Base-by-base conservation (phyloP, 92 coral and sea anemone species). In the Phymanthus crucifer region DNA sequence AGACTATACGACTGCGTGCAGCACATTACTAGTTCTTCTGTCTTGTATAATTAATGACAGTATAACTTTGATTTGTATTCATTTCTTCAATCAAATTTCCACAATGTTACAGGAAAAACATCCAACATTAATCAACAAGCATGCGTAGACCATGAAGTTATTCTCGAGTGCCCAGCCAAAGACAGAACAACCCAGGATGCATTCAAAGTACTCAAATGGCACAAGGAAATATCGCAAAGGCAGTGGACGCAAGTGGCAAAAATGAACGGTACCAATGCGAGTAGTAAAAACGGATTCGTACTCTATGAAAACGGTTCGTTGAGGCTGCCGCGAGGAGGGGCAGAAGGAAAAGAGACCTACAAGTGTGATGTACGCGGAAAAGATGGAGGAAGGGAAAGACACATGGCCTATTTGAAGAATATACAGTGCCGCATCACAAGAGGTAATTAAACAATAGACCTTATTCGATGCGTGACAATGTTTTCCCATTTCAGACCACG, bases 251-350 rank as follows among this genome's bases (percentile, higher is more conserved):
- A 54, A 36, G 70, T 56, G n/a, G 70, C 70, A 29, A 48, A 46
- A 7, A 54, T 61, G 18, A 54, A 54, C 64, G 64, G 21, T n/a
- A 54, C 21, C 64, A 24, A 47, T 21, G 50, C 17, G 37, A 35
- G 23, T 13, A 24, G 4, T 1, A 14, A 65, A 11, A 32, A 50
- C 26, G 54, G 52, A 57, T 3, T 40, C 57, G 23, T 31, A 21
- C 82, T 80, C 78, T 71, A 52, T 71, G 50, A 23, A 14, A 80
- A 80, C 78, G 84, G 84, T 17, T 80, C 84, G 36, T 68, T 80
- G 6, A 13, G 35, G 77, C 46, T 80, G 45, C 77, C 78, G 24
- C 13, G 78, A 26, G 84, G 84, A 34, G 32, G 84, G 46, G 23
- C 24, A 23, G 78, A 32, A 40, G 78, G 71, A 10, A 54, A 70